phyloP scores from a whole-genome alignment of 2,888 invertebrate species.

The Caenorhabditis sinica region DNA sequence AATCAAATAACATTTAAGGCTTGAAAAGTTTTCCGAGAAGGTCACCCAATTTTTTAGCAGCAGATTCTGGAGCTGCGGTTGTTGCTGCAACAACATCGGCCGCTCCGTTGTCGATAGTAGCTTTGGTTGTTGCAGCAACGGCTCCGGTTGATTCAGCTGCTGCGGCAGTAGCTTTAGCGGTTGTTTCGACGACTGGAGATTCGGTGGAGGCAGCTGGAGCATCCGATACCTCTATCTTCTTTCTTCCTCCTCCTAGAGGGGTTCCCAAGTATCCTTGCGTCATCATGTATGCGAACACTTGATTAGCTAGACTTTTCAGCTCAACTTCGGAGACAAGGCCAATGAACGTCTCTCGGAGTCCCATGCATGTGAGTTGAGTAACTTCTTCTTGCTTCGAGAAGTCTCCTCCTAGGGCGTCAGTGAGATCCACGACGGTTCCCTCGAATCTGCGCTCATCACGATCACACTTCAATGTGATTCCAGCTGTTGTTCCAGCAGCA shows the following conservation, averaged over 20 bases:
- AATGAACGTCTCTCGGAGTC: slow-evolving; percentile 34
- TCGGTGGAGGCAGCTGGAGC: slow-evolving; percentile 13
- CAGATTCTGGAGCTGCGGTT: background rate
- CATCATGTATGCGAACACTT: background rate
- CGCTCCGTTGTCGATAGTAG: background rate
- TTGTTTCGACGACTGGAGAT: slow-evolving; percentile 3
- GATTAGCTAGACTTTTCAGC: background rate
- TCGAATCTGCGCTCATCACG: slow-evolving; percentile 44
- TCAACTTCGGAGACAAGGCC: slow-evolving; percentile 3
- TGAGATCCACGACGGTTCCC: slow-evolving; percentile 27
- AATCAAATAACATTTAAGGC: background rate
- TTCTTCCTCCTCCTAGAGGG: slow-evolving; percentile 27
- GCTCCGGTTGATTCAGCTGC: background rate
- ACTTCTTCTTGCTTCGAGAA: slow-evolving; percentile 18
- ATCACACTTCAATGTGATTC: slow-evolving; percentile 32
- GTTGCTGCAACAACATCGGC: background rate
- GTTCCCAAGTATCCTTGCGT: background rate
- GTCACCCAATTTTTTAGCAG: slow-evolving; percentile 12
- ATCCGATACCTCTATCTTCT: slow-evolving; percentile 42
- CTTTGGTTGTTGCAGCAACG: background rate
- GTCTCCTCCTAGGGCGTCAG: background rate
- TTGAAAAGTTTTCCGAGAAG: slow-evolving; percentile 33
- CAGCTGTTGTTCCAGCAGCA: slow-evolving; percentile 54
- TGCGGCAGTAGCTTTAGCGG: slow-evolving; percentile 8
- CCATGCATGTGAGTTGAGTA: slow-evolving; percentile 44